These are phyloP conservation scores for Meta bourneti DNA, from an alignment of 2,888 invertebrate species.

Conservation along the genomic window DNA sequence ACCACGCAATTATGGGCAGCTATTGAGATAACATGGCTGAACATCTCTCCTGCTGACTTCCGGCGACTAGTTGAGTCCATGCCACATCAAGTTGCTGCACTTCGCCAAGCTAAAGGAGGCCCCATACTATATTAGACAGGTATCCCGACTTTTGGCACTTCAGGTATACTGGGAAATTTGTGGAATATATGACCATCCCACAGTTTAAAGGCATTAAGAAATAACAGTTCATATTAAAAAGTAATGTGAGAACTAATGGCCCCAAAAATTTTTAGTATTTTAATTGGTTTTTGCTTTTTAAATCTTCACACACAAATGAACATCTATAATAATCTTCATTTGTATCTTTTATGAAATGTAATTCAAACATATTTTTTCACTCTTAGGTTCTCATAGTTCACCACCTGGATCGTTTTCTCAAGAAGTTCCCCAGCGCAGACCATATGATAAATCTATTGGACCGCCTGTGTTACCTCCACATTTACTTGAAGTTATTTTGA, in stretches of 20 bases:
- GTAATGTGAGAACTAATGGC: not conserved
- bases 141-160: no score
- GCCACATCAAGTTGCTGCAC: no score
- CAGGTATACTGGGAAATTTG: no score
- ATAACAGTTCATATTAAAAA: not conserved
- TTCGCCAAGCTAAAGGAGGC: no score
- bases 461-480: constrained; percentile 99
- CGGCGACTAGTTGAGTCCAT: no score
- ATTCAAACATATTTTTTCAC: not conserved
- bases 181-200: no score
- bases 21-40: no score
- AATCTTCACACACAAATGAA: not conserved
- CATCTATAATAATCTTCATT: no score
- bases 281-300: not conserved
- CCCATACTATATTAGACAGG: no score
- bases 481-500: constrained; percentile 97
- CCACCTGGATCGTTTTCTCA: constrained; percentile 83
- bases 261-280: not conserved
- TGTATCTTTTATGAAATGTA: constrained; percentile 84
- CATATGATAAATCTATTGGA: constrained; percentile 95
- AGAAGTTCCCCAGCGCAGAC: constrained; percentile 93
- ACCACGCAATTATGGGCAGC: no score
- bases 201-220: not conserved
- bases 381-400: constrained; percentile 78
- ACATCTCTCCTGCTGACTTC: no score